phyloP scores from a whole-genome alignment of 2,113 vertebrate species.

The Eurystomus gularis region DNA sequence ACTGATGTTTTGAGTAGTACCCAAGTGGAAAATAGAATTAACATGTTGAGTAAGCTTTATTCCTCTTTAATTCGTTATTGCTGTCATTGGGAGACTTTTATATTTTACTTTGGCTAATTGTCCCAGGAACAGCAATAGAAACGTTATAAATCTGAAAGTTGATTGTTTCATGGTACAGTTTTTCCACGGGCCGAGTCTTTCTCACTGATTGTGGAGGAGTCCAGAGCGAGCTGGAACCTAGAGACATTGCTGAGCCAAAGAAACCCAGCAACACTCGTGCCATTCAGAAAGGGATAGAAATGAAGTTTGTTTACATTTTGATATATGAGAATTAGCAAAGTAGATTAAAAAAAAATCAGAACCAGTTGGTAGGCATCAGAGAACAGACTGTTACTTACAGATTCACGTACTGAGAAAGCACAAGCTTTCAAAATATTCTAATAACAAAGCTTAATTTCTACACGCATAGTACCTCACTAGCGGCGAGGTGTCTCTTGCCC shows the following conservation, averaged over 20 bases:
- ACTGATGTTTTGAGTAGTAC: slow-evolving; percentile 48
- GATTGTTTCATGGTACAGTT: not conserved
- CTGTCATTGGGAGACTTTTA: slow-evolving; percentile 36
- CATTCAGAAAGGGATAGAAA: not conserved
- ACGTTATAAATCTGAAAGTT: not conserved
- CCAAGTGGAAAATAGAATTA: slow-evolving; percentile 71
- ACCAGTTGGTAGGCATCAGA: not conserved
- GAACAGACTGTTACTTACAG: not conserved
- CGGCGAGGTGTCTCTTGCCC: not conserved
- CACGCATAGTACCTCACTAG: not conserved
- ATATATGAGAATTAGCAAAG: not conserved
- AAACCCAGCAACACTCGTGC: not conserved
- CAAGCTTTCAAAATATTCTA: not conserved
- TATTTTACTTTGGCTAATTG: slow-evolving; percentile 56
- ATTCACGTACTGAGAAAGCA: not conserved
- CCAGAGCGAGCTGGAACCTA: not conserved
- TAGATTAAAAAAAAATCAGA: not conserved
- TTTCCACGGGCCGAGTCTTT: not conserved
- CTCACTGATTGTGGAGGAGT: not conserved
- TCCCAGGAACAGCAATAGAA: not conserved
- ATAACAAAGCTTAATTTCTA: not conserved
- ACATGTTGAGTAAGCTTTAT: slow-evolving; percentile 65
- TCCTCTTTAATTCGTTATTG: slow-evolving; percentile 60
- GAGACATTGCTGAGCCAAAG: not conserved
- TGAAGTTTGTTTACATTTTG: not conserved